phyloP scores from a whole-genome alignment of 2,113 vertebrate species.

The Chlamydotis undulata region DNA sequence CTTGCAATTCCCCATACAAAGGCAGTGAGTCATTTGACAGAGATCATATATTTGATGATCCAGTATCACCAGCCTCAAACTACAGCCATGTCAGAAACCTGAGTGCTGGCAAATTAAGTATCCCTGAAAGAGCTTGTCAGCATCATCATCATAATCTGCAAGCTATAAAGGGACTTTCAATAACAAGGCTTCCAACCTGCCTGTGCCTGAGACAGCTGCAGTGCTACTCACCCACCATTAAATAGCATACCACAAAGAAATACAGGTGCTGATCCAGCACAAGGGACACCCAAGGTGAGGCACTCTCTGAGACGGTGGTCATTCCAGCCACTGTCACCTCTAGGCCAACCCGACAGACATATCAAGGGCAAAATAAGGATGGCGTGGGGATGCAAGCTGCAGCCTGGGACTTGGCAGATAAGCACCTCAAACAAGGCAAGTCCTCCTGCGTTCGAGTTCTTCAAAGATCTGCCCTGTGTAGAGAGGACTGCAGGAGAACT shows the following conservation, averaged over 20 bases:
- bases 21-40: not conserved
- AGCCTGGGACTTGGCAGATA: not conserved
- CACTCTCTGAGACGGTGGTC: not conserved
- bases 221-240: not conserved
- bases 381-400: not conserved
- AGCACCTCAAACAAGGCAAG: not conserved
- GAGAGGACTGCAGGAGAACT: not conserved
- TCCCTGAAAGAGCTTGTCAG: slow-evolving; percentile 16
- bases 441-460: not conserved
- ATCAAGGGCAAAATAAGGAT: not conserved
- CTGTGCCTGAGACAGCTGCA: not conserved
- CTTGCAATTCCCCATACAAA: not conserved
- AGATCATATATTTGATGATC: not conserved
- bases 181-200: not conserved
- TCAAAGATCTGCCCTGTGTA: not conserved
- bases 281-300: not conserved
- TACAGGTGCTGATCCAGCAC: not conserved
- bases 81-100: not conserved
- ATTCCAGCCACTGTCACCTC: not conserved
- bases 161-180: not conserved
- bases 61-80: not conserved
- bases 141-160: not conserved
- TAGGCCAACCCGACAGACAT: not conserved
- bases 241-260: not conserved
- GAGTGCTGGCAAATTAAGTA: not conserved